Evolutionary conservation across 1,140 invertebrate species (phyloP).

Genomic region (Lordiphosa clarofinis): DNA sequence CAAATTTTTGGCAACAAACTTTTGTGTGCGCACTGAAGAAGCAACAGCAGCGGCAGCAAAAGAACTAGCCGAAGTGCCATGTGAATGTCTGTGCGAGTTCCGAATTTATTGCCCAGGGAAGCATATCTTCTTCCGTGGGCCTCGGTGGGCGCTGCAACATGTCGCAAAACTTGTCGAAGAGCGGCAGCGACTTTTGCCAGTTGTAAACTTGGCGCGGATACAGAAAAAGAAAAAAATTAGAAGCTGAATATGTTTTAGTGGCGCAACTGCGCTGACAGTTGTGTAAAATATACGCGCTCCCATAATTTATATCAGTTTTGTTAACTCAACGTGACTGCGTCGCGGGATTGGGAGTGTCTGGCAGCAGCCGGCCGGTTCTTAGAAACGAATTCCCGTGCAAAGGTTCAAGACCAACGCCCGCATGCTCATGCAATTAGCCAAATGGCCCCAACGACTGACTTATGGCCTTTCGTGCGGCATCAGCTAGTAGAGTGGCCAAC

Average conservation of each 20-base stretch:
- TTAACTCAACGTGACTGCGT: conserved; percentile 72
- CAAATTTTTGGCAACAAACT: conserved; percentile 76
- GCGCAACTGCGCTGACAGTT: conserved; percentile 67
- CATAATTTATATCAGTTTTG: conserved; percentile 76
- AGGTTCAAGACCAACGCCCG: conserved; percentile 43
- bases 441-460: conserved; percentile 52
- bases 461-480: conserved; percentile 24
- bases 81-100: conserved; percentile 33
- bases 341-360: conserved; percentile 36
- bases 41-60: conserved; percentile 27
- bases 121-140: conserved; percentile 55
- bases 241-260: conserved; percentile 71
- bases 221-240: conserved; percentile 35
- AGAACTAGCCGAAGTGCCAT: conserved; percentile 28
- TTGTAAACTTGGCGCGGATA: conserved; percentile 32
- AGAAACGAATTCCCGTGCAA: no score
- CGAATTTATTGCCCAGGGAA: conserved; percentile 75
- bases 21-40: conserved; percentile 30
- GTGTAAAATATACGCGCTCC: conserved; percentile 70
- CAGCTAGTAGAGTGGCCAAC: conserved; percentile 5
- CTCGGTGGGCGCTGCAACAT: conserved; percentile 57
- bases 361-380: background rate
- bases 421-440: conserved; percentile 69
- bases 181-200: conserved; percentile 42
- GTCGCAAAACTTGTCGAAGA: conserved; percentile 72